Evolutionary conservation across 1,140 invertebrate species (phyloP), one percentile per base, ranked within the genome.

Genomic region (Cydia strobilella): DNA sequence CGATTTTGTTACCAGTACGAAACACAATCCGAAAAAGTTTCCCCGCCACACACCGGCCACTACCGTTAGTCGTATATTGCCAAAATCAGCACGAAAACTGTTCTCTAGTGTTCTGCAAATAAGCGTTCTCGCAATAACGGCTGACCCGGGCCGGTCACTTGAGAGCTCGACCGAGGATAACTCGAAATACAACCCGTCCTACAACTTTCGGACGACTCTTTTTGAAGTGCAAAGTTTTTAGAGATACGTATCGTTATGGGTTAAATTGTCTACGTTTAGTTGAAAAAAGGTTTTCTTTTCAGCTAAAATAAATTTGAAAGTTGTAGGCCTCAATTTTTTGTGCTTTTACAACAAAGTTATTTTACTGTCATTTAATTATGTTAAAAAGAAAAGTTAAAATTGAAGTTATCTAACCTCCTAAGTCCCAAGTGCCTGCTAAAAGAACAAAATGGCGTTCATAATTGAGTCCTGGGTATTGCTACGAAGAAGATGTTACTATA

Each of bases 191-290:
- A 79, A 84, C 77, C 84, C 63, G 75, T 75, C 75, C 63, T 73
- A 82, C 80, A 86, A 84, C 82, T 88, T 85, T 83, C 80, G 85
- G 80, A 86, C 88, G 85, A 78, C 85, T 84, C 82, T 87, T 89
- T 86, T 88, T 87, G 77, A 76, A 85, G 77, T 84, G 80, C 76
- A 83, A 86, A 85, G 82, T 88, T 89, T 84, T 69, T 69, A 69
- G 65, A 69, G n/a, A 69, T 69, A 31, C 31, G 65, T 35, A 35
- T 23, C n/a, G 54, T 7, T 54, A 54, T 7, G 3, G 54, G 54
- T 59, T 59, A 23, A 59, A 59, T 59, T 59, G 54, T 59, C 54
- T 59, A 5, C 10, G 10, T 59, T 59, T 5, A 7, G 18, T 20
- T 59, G n/a, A n/a, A n/a, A n/a, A n/a, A 23, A 59, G 20, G 23